Percentiles rank a stretch among this genome's conserved stretches.
Evolutionary conservation across 2,113 vertebrate species (phyloP).

Genomic region (Neodon shergylaensis): DNA sequence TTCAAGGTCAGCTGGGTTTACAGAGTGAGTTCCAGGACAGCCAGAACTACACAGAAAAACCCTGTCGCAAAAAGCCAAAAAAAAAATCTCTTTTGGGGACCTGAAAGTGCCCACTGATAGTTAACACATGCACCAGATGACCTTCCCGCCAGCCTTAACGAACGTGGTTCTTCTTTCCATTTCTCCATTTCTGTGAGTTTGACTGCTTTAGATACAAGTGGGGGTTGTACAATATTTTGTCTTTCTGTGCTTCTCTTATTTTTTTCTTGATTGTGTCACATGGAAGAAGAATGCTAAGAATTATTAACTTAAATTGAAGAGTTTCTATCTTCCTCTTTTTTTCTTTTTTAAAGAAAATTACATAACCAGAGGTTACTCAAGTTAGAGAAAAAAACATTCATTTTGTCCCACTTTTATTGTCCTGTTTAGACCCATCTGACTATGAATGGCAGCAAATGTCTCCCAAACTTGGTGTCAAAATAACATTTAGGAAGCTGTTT

Average conservation of each 20-base stretch:
- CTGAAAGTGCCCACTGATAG: neutral
- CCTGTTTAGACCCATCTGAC: neutral
- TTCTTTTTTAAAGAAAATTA: neutral
- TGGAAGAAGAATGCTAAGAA: neutral
- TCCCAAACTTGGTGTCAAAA: neutral
- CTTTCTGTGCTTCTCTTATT: neutral
- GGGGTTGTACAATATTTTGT: neutral
- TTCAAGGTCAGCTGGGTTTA: neutral
- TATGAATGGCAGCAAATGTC: neutral
- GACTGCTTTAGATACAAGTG: neutral
- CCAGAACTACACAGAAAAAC: neutral
- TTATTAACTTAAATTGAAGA: neutral
- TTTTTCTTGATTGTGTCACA: neutral
- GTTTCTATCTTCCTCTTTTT: neutral
- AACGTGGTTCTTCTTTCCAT: neutral
- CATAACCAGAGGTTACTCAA: neutral
- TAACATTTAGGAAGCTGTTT: neutral
- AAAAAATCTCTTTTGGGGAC: neutral
- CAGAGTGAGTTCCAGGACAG: neutral
- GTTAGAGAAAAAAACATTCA: neutral
- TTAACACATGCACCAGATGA: neutral
- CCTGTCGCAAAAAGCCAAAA: neutral
- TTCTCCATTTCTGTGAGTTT: neutral
- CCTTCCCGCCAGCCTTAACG: too few species aligned
- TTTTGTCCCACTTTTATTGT: neutral